Conservation (phyloP, 1,140 invertebrate genomes). For the Drosophila arawakana region DNA sequence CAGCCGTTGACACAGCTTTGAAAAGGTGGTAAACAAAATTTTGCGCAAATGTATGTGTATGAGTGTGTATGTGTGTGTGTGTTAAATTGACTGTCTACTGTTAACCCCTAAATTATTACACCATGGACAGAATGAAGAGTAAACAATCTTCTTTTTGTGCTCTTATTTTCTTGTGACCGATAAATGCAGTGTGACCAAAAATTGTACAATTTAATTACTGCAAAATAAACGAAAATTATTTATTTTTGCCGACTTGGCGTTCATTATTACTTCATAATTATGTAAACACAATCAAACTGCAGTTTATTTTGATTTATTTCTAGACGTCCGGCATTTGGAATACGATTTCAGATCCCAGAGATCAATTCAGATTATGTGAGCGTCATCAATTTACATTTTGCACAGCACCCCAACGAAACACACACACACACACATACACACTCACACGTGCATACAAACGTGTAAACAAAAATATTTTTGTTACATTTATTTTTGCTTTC, state of each 20-base stretch:
- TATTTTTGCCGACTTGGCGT: neutral
- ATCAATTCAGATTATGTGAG: conserved; percentile 23
- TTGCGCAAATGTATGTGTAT: too few relatives aligned
- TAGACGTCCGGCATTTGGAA: conserved; percentile 20
- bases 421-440: neutral
- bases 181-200: too few relatives aligned
- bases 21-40: neutral
- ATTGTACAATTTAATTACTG: too few relatives aligned
- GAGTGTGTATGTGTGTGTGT: neutral
- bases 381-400: conserved; percentile 12
- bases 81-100: neutral
- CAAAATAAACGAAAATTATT: too few relatives aligned
- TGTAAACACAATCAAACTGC: conserved; percentile 1
- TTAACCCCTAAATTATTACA: neutral
- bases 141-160: too few relatives aligned
- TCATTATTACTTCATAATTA: neutral
- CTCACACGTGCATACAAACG: neutral
- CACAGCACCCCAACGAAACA: neutral
- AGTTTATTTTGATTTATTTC: conserved; percentile 6
- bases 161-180: too few relatives aligned
- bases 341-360: conserved; percentile 4
- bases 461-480: conserved; percentile 15
- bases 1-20: neutral
- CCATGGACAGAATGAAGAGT: too few relatives aligned
- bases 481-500: neutral